A percentile compares a stretch with the other conserved stretches of the same genome.
Conservation (phyloP, 2,113 vertebrate species). For the Sphaerodactylus townsendi region DNA sequence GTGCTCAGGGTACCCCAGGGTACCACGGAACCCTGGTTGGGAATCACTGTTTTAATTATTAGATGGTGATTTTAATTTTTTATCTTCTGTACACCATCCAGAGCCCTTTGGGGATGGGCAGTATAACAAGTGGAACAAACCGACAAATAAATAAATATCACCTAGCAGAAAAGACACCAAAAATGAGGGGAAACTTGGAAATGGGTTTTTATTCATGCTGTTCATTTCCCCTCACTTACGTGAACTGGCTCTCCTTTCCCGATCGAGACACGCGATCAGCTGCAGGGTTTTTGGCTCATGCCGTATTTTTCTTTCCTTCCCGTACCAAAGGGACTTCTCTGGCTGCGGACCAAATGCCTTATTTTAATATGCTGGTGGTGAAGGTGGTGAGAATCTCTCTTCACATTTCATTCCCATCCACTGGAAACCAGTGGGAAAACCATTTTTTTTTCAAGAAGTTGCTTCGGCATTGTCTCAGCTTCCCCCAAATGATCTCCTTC, state of each 20-base stretch:
- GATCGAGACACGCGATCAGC: neutral
- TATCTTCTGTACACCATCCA: too few species aligned
- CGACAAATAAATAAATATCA: too few species aligned
- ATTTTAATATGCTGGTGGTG: neutral
- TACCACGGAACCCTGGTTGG: too few species aligned
- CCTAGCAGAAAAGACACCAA: too few species aligned
- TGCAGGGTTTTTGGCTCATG: neutral
- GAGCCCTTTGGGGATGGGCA: too few species aligned
- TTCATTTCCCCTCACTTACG: too few species aligned
- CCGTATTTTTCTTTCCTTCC: neutral
- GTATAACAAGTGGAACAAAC: too few species aligned
- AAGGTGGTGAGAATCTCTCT: neutral
- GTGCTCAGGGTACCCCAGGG: too few species aligned
- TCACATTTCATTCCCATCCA: neutral
- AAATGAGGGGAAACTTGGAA: too few species aligned
- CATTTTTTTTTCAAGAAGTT: slow-evolving; percentile 7
- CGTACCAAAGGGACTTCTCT: neutral
- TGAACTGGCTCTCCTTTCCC: neutral
- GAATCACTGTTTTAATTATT: too few species aligned
- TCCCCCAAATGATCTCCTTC: neutral
- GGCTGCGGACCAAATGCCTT: neutral
- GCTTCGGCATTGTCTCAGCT: slow-evolving; percentile 22
- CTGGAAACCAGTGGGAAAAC: neutral
- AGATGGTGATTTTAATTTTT: too few species aligned
- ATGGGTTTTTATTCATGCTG: too few species aligned